Evolutionary conservation across 2,888 invertebrate species (phyloP).

Genomic region (Leucozona laternaria): DNA sequence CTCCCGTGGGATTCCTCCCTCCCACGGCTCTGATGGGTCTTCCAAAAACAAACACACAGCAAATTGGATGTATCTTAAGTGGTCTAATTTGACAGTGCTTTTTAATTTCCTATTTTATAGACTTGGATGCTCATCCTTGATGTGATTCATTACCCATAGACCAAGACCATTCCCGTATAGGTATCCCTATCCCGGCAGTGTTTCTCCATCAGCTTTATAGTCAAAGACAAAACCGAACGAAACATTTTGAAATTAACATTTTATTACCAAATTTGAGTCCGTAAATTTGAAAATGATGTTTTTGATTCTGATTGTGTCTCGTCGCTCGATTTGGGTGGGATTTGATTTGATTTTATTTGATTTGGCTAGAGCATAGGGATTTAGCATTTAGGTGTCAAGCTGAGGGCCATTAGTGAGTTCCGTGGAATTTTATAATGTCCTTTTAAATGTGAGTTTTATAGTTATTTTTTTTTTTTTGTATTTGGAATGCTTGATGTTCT

Average conservation of each 20-base stretch:
- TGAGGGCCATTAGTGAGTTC: constrained; percentile 53
- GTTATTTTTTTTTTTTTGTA: not conserved
- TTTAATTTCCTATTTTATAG: constrained; percentile 70
- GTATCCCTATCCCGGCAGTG: too few relatives aligned
- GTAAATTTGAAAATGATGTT: constrained; percentile 64
- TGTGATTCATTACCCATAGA: constrained; percentile 60
- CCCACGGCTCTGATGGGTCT: not conserved
- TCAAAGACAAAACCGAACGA: not conserved
- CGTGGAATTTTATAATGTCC: constrained; percentile 49
- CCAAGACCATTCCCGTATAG: not conserved
- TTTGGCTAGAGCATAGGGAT: not conserved
- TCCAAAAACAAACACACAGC: constrained; percentile 28
- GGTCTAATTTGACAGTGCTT: constrained; percentile 72
- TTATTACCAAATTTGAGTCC: constrained; percentile 68
- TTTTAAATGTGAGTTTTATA: constrained; percentile 39
- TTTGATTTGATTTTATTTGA: not conserved
- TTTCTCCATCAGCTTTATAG: not conserved
- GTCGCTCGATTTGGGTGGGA: constrained; percentile 42
- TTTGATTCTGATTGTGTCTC: constrained; percentile 39
- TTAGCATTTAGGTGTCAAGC: constrained; percentile 65
- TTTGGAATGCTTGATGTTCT: constrained; percentile 49
- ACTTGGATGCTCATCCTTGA: constrained; percentile 25
- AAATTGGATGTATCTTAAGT: constrained; percentile 67
- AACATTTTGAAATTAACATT: constrained; percentile 62
- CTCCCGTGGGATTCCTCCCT: not conserved